phyloP scores from a whole-genome alignment of 2,113 vertebrate species.

The Mus pahari region DNA sequence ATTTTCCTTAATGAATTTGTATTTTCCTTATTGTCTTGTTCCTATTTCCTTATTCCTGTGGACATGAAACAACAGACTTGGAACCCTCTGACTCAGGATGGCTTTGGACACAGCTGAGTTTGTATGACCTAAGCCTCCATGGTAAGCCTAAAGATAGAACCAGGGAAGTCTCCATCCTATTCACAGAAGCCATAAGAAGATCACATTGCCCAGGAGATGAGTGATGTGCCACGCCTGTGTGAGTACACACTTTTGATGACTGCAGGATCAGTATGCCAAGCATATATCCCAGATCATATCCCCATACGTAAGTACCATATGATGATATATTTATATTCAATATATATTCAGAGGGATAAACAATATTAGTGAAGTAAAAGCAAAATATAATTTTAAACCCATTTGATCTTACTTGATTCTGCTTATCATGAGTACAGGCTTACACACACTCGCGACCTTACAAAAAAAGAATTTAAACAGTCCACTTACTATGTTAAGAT shows the following conservation, averaged over 20 bases:
- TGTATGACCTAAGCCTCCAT: not conserved
- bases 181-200: not conserved
- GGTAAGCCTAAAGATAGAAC: too few species aligned
- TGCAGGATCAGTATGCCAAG: not conserved
- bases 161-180: too few species aligned
- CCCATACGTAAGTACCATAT: too few species aligned
- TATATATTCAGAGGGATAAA: not conserved
- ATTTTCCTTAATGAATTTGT: not conserved
- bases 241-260: not conserved
- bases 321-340: not conserved
- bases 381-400: not conserved
- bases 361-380: not conserved
- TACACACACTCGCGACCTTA: too few species aligned
- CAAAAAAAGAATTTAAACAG: not conserved
- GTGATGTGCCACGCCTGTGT: too few species aligned
- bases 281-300: not conserved
- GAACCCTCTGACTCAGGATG: not conserved
- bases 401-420: too few species aligned
- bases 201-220: not conserved
- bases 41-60: not conserved
- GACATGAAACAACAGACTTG: not conserved
- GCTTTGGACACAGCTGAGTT: too few species aligned
- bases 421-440: too few species aligned
- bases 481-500: slow-evolving; percentile 89
- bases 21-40: not conserved